Conservation (phyloP, 2,888 invertebrate species). For the Barypeithes pellucidus region DNA sequence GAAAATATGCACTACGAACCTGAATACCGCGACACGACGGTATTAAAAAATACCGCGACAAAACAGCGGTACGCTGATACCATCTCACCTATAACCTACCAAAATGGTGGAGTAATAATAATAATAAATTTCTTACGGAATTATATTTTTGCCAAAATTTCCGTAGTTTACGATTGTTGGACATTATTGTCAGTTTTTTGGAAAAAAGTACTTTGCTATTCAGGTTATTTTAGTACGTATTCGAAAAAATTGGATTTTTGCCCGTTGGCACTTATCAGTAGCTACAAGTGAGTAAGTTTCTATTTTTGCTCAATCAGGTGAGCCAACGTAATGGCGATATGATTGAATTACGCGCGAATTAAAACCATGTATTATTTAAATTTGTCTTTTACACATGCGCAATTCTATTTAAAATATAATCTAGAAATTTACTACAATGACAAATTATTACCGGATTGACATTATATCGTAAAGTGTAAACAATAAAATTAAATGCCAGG, state of each 20-base stretch:
- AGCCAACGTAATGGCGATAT: not conserved
- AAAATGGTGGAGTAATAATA: not conserved
- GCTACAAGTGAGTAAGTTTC: slow-evolving; percentile 34
- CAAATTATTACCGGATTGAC: no score
- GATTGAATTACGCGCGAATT: not conserved
- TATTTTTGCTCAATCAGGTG: slow-evolving; percentile 33
- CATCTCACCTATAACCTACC: no score
- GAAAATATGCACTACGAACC: no score
- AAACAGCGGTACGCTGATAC: no score
- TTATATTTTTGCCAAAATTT: slow-evolving; percentile 1
- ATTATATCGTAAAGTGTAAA: no score
- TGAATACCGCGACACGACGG: no score
- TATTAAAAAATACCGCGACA: no score
- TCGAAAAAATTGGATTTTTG: slow-evolving; percentile 41
- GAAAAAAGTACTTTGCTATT: slow-evolving; percentile 1
- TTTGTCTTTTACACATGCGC: no score
- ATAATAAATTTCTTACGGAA: not conserved
- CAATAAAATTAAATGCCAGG: no score
- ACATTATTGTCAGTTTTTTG: not conserved
- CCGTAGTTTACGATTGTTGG: not conserved
- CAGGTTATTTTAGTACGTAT: not conserved
- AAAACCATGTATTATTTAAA: no score
- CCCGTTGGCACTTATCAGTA: slow-evolving; percentile 47
- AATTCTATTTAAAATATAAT: no score
- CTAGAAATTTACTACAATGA: no score